Conservation (phyloP, 2,888 invertebrate genomes). For the Adelphocoris suturalis region DNA sequence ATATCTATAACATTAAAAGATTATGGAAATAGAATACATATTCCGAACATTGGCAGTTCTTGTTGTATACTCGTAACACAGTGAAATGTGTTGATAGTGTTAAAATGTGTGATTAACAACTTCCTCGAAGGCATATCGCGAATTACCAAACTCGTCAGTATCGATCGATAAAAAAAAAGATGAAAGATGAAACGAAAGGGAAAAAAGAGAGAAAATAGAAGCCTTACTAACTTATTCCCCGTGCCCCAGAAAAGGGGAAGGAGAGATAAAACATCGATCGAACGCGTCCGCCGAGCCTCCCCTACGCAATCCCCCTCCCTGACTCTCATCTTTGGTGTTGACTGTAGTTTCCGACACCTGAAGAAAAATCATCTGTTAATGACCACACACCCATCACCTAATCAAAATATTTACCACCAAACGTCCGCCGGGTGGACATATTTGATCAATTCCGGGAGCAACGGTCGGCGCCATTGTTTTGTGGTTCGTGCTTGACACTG, state of each 20-base stretch:
- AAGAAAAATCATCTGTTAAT: constrained; percentile 50
- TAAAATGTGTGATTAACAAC: background rate
- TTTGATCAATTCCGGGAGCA: constrained; percentile 33
- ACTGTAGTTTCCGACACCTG: constrained; percentile 26
- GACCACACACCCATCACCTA: constrained; percentile 49
- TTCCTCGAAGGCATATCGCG: background rate
- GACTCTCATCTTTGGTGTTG: constrained; percentile 6
- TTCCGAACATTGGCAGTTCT: no score
- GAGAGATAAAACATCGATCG: constrained; percentile 57
- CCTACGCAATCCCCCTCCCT: background rate
- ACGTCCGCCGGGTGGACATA: constrained; percentile 41
- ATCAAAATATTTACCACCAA: constrained; percentile 58
- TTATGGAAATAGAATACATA: no score
- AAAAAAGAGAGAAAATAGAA: background rate
- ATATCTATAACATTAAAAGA: no score
- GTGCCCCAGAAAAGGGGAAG: constrained; percentile 53
- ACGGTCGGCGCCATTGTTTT: background rate
- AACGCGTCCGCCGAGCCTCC: background rate
- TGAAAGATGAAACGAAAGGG: background rate
- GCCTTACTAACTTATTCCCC: constrained; percentile 54
- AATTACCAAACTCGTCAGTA: background rate
- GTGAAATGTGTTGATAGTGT: no score
- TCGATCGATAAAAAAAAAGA: constrained; percentile 1
- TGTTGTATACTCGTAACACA: no score
- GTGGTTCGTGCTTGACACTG: background rate